Base-by-base conservation (phyloP, 1,140 invertebrate genomes). In the Drosophila jambulina region DNA sequence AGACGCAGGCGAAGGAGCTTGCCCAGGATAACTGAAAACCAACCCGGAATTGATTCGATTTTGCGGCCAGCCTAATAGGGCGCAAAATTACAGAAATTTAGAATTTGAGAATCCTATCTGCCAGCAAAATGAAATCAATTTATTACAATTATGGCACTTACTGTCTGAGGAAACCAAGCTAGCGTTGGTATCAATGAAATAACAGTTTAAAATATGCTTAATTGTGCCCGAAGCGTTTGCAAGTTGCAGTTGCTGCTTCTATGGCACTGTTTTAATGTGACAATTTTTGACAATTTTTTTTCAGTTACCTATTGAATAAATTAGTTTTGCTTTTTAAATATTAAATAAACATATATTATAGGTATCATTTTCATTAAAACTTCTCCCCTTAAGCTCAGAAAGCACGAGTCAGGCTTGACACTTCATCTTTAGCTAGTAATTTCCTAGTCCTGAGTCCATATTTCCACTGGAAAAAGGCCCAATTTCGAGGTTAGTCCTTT, bases 11-110 rank as follows among this genome's bases (percentile, higher is more conserved):
- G 15, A 27, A 48, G 58, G 27, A 67, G 32, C 49, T 23, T 34
- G 21, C 0, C 13, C 51, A 36, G 32, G 32, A 54, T 54, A 53
- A 23, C n/a, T 9, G 23, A 29, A 27, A 29, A 19, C 25, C 25
- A 29, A n/a, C 17, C 27, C 5, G 5, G 1, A 59, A 46, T 59
- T 59, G 40, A 59, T 32, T 56, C 53, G 38, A 38, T 56, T 56
- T 25, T 56, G 53, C 6, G 53, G 53, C 15, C 53, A 38, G 21
- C 53, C 36, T 56, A 56, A 56, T 38, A 56, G 34, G 23, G 53
- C 36, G 53, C 8, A 56, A 56, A 56, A 56, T 56, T 56, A n/a
- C 25, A 25, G 9, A 56, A 56, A 38, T 38, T 38, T 7, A 0
- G 15, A 56, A 38, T 56, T 23, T 38, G 6, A 12, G 0, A 7